Evolutionary conservation across 2,888 invertebrate species (phyloP), one percentile per base, ranked within the genome.

Genomic region (Cerceris rybyensis): DNA sequence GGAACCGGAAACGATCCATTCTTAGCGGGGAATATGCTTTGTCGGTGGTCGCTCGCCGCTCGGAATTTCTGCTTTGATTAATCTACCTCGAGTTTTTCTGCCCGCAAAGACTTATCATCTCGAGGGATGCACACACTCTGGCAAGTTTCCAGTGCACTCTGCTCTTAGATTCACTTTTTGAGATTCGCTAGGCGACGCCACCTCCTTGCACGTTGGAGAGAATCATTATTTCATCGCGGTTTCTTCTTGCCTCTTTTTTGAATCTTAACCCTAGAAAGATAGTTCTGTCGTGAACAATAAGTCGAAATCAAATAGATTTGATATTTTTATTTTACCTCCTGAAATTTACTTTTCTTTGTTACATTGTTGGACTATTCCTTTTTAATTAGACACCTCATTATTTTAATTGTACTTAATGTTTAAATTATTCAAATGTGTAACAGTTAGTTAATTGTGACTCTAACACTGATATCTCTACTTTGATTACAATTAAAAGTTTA

Each of bases 1-100:
- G 92, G 92, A 92, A 92, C 89, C 90, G 92, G 92, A 92, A 92
- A 88, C 92, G 90, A 92, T 92, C 89, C 88, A 92, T 92, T 92
- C 92, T 91, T 92, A 91, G 87, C 88, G 89, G 91, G 90, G 91
- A 91, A 92, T 92, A 92, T 91, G 92, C 92, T 92, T 91, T 88
- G 91, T 90, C 91, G 91, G 89, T 90, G 89, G 90, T 89, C 87
- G 90, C 78, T 83, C 79, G 82, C 71, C 80, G 86, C 84, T 83
- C 86, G 87, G 90, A 90, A 91, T 90, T 91, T 91, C 88, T 84
- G 84, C 92, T 92, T 92, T 92, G 92, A 92, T 92, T 92, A 92
- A 92, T 92, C 90, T 88, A 81, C 84, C 85, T 61, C 60, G 63
- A 55, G 59, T 82, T 84, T 85, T 84, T 82, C 81, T 68, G 14